Conservation (phyloP, 2,113 vertebrate genomes). For the Rhinichthys klamathensis region DNA sequence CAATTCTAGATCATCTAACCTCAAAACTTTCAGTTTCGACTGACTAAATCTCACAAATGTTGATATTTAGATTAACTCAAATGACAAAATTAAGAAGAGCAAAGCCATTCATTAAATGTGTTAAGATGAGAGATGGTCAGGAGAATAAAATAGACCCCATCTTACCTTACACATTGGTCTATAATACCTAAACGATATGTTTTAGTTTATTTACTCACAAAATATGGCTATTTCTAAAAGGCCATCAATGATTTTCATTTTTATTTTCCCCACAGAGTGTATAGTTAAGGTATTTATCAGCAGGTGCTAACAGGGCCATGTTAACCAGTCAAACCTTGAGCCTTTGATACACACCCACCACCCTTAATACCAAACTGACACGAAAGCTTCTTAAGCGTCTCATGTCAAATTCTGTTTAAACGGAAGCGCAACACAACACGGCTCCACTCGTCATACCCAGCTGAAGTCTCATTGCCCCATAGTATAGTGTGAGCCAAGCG, state of each 20-base stretch:
- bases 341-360: neutral
- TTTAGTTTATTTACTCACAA: neutral
- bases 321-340: neutral
- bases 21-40: neutral
- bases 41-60: neutral
- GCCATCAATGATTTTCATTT: neutral
- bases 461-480: neutral
- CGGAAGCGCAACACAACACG: constrained; percentile 5
- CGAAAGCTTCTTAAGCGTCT: too few species aligned
- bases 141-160: too few species aligned
- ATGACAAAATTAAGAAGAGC: neutral
- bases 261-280: neutral
- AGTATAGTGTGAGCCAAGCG: neutral
- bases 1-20: neutral
- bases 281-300: neutral
- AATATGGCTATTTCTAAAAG: neutral
- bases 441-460: neutral
- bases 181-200: too few species aligned
- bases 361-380: too few species aligned
- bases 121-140: neutral
- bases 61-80: neutral
- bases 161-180: neutral
- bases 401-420: constrained; percentile 7
- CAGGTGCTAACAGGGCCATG: neutral
- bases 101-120: neutral